A percentile compares a stretch with the other conserved stretches of the same genome.
phyloP scores from a whole-genome alignment of 1,140 invertebrate genomes.

The Macrobrachium rosenbergii region DNA sequence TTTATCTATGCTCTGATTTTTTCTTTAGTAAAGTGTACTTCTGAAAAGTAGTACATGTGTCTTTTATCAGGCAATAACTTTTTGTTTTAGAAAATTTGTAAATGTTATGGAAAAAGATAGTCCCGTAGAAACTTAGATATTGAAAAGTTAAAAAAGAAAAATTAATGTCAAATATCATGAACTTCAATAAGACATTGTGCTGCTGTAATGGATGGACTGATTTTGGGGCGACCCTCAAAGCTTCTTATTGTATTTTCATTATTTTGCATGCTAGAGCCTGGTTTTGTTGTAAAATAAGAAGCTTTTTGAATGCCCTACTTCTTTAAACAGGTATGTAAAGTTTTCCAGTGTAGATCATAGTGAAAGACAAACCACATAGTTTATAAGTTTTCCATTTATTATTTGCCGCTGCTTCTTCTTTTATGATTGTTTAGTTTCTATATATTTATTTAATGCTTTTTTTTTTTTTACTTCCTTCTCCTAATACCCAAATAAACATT shows the following conservation, averaged over 20 bases:
- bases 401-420: conserved; percentile 40
- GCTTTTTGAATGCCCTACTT: conserved; percentile 59
- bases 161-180: no score
- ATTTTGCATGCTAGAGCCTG: conserved; percentile 56
- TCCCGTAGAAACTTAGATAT: no score
- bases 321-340: conserved; percentile 57
- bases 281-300: conserved; percentile 50
- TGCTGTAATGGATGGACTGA: neutral
- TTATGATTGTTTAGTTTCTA: neutral
- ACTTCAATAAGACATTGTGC: no score
- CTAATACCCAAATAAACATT: neutral
- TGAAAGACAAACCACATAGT: conserved; percentile 53
- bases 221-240: conserved; percentile 31
- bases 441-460: neutral
- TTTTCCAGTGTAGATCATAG: conserved; percentile 45
- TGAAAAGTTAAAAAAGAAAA: no score
- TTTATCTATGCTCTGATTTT: no score
- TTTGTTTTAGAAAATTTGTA: no score
- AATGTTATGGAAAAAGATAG: no score
- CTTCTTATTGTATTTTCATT: conserved; percentile 60
- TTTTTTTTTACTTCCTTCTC: neutral
- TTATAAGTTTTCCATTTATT: conserved; percentile 19
- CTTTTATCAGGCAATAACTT: no score
- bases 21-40: no score
- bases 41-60: no score